Evolutionary conservation across 1,140 invertebrate genomes (phyloP), one percentile per base, ranked within the genome.

Genomic region (Ceratina calcarata): DNA sequence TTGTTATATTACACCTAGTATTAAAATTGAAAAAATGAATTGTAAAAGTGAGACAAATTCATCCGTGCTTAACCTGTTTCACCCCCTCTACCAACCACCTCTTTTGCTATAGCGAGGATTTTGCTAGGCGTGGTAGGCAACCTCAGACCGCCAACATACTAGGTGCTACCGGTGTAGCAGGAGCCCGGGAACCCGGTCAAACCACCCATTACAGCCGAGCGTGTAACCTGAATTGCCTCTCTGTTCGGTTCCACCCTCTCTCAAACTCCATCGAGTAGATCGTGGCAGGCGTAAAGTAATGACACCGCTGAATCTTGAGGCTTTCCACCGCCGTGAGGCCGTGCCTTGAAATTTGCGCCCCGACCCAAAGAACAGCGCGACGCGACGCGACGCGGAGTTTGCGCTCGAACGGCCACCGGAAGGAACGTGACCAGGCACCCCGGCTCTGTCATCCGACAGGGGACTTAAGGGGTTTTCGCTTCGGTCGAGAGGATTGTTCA

Each of bases 191-290:
- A 86, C 74, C 71, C 75, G 84, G 81, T 83, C 85, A 80, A 76
- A 83, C 85, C 85, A 69, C 76, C 80, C 81, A 83, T 86, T 86
- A 86, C 80, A 74, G 68, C 64, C 73, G 80, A 67, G 72, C 83
- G 61, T 86, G 85, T 86, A 86, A 77, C 83, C 76, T 70, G 83
- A 85, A 85, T 86, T 85, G 85, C 72, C 72, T 74, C 73, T 58
- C 75, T 67, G 65, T 84, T 73, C 64, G 60, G 61, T 70, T 67
- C 51, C 70, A 77, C 57, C 78, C 57, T 60, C 45, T 51, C 12
- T 58, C 32, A 18, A 37, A 70, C 61, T 61, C 68, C 32, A 71
- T 15, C 71, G 57, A n/a, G 58, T 78, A 61, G 71, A 71, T 81
- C 74, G 74, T 49, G 69, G 7, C 24, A n/a, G 62, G 68, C 49